phyloP scores from a whole-genome alignment of 2,888 invertebrate species.

The Chromoteleia sp. region DNA sequence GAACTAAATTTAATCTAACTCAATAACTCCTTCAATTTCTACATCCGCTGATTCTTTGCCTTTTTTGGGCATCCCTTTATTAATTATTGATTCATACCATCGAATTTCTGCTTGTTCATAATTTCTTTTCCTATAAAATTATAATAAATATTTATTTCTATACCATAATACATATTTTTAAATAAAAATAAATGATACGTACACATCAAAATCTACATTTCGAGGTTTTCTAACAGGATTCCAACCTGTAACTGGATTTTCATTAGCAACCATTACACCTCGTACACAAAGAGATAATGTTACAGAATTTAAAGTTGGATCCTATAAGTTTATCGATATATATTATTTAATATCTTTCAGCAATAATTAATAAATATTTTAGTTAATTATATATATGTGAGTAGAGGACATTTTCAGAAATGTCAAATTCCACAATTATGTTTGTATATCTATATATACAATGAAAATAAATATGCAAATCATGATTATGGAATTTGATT shows the following conservation, averaged over 20 bases:
- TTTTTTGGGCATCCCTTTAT: slow-evolving; percentile 69
- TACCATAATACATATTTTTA: too few species aligned
- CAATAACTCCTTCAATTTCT: slow-evolving; percentile 71
- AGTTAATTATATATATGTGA: too few species aligned
- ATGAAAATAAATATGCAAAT: too few species aligned
- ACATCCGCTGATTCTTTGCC: slow-evolving; percentile 65
- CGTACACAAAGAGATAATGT: slow-evolving; percentile 85
- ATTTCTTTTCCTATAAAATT: slow-evolving; percentile 76
- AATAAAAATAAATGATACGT: slow-evolving; percentile 45
- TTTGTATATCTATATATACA: too few species aligned
- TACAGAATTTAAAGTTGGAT: slow-evolving; percentile 77
- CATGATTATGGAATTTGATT: too few species aligned
- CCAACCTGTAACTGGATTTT: slow-evolving; percentile 89
- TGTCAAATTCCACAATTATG: too few species aligned
- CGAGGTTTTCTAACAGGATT: slow-evolving; percentile 87
- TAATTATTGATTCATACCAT: slow-evolving; percentile 79
- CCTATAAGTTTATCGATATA: slow-evolving; percentile 72
- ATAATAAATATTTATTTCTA: background rate
- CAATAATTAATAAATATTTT: slow-evolving; percentile 8
- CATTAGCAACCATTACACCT: slow-evolving; percentile 90
- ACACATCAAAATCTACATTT: slow-evolving; percentile 73
- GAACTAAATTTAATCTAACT: slow-evolving; percentile 50
- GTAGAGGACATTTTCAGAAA: too few species aligned
- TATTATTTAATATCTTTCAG: too few species aligned
- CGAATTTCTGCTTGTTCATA: slow-evolving; percentile 77